These are phyloP conservation scores for Pterocles burchelli DNA, from an alignment of 2,113 vertebrate genomes.

Conservation along the genomic window DNA sequence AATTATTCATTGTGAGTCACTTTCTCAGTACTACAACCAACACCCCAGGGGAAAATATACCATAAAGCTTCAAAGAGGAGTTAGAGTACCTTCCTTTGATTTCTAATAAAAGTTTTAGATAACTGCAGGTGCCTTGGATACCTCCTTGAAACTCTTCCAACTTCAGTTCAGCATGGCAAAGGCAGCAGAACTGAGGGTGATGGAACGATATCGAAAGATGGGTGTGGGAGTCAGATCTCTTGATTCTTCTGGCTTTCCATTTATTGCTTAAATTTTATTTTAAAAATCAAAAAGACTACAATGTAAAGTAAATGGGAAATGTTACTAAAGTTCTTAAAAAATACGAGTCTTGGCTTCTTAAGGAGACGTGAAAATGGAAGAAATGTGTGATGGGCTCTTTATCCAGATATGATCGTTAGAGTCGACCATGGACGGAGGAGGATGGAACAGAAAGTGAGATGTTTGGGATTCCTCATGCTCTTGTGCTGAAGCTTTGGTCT, in stretches of 20 bases:
- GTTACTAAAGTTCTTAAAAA: not conserved
- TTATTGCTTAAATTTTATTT: not conserved
- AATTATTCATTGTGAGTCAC: constrained; percentile 5
- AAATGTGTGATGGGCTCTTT: not conserved
- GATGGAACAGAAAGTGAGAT: not conserved
- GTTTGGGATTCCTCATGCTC: not conserved
- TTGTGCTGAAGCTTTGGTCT: not conserved
- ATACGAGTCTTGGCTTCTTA: not conserved
- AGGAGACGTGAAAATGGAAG: not conserved
- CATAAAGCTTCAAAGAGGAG: not conserved
- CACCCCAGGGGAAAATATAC: not conserved
- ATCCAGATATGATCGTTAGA: not conserved
- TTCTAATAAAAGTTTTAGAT: not conserved
- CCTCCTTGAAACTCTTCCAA: not conserved
- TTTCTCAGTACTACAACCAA: not conserved
- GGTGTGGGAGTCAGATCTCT: not conserved
- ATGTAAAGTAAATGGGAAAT: not conserved
- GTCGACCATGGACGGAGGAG: accelerated
- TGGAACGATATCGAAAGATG: not conserved
- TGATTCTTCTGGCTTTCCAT: not conserved
- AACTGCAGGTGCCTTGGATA: not conserved
- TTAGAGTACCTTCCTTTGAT: not conserved
- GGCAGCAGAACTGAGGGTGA: not conserved
- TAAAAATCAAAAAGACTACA: not conserved
- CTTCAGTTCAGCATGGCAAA: not conserved